Evolutionary conservation across 2,113 vertebrate species (phyloP).

Genomic region (Platichthys stellatus): DNA sequence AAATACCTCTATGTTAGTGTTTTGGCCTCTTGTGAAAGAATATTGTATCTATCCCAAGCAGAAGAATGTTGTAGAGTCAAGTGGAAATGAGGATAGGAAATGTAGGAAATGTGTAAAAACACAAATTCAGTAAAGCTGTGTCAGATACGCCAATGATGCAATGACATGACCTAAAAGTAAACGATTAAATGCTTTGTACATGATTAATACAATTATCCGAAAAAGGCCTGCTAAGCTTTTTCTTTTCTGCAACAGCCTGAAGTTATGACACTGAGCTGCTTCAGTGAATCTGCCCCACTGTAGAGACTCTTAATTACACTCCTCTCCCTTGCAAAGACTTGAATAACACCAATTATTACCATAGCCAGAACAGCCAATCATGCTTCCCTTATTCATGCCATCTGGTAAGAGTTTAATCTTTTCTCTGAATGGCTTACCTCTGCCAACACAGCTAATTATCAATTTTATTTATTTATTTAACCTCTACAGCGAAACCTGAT

Average conservation of each 20-base stretch:
- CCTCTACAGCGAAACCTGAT: conserved; percentile 86
- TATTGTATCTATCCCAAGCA: neutral
- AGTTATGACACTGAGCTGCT: conserved; percentile 7
- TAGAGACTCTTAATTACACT: conserved; percentile 33
- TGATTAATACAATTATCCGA: neutral
- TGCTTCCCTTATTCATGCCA: conserved; percentile 39
- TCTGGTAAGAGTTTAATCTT: conserved; percentile 48
- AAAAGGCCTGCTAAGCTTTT: neutral
- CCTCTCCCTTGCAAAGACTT: conserved; percentile 15
- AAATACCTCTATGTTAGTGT: neutral
- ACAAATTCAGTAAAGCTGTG: conserved; percentile 2
- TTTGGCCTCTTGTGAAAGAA: neutral
- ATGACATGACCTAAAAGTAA: neutral
- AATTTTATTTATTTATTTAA: conserved; percentile 43
- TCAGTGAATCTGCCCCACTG: conserved; percentile 9
- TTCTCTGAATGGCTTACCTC: conserved; percentile 30
- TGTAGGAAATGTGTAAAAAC: neutral
- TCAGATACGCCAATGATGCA: neutral
- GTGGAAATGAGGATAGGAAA: neutral
- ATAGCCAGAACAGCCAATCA: conserved; percentile 20
- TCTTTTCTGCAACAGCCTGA: neutral
- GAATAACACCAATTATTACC: conserved; percentile 43
- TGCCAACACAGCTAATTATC: conserved; percentile 34
- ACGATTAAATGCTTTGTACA: neutral
- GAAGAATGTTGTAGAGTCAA: neutral